Conservation (phyloP, 2,888 invertebrate genomes). For the Drosophila setosimentum region DNA sequence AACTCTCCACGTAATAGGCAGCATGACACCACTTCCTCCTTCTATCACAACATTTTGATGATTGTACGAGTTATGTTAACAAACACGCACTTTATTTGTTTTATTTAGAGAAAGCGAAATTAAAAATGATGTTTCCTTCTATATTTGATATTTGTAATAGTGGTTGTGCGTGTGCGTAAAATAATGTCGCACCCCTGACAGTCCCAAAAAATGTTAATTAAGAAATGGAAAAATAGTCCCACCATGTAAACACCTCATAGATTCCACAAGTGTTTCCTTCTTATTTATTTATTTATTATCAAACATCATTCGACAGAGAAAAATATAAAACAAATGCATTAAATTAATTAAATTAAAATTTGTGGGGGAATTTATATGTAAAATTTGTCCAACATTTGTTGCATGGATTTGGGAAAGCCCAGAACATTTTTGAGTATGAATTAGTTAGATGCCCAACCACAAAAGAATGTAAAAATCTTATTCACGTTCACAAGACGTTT, state of each 20-base stretch:
- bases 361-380: not conserved
- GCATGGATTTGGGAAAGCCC: not conserved
- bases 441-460: too few relatives aligned
- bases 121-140: constrained; percentile 9
- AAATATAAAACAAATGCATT: too few relatives aligned
- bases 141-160: not conserved
- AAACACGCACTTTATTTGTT: constrained; percentile 40
- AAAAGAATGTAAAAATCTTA: too few relatives aligned
- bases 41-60: not conserved
- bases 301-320: not conserved
- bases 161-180: not conserved
- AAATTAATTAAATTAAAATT: not conserved
- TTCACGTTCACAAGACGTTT: too few relatives aligned
- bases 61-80: constrained; percentile 18
- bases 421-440: too few relatives aligned
- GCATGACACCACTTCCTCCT: not conserved
- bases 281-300: not conserved
- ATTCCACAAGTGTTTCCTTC: not conserved
- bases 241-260: too few relatives aligned
- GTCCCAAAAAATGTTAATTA: not conserved
- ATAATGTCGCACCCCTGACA: constrained; percentile 6
- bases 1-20: not conserved
- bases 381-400: not conserved
- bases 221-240: not conserved
- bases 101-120: constrained; percentile 42